phyloP scores from a whole-genome alignment of 2,888 invertebrate species.

The Drosophila borborema region DNA sequence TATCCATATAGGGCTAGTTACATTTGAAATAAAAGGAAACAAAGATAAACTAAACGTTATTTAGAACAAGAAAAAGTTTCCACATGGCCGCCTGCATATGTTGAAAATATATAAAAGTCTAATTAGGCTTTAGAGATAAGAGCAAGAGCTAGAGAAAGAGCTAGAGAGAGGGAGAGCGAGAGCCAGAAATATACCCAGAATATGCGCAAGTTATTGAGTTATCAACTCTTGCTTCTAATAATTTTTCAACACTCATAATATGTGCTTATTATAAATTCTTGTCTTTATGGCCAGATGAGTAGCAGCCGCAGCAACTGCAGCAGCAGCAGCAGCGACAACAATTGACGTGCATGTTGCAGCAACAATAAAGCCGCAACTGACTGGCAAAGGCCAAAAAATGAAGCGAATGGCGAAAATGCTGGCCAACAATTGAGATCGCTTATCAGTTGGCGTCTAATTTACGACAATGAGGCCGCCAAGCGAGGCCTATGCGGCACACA shows the following conservation, averaged over 20 bases:
- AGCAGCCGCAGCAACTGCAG: slow-evolving; percentile 39
- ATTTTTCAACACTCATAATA: slow-evolving; percentile 33
- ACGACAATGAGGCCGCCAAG: slow-evolving; percentile 79
- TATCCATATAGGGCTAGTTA: no score
- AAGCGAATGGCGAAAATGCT: slow-evolving; percentile 43
- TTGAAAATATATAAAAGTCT: background rate
- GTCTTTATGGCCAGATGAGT: slow-evolving; percentile 22
- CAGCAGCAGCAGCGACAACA: slow-evolving; percentile 21
- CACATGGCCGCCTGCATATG: background rate
- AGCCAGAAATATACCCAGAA: background rate
- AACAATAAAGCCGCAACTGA: slow-evolving; percentile 20
- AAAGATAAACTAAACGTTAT: no score
- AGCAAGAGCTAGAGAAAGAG: no score
- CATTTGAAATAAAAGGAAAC: no score
- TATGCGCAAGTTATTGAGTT: background rate
- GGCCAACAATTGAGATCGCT: slow-evolving; percentile 82
- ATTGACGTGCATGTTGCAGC: slow-evolving; percentile 32
- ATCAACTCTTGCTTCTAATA: background rate
- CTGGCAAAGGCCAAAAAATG: slow-evolving; percentile 25
- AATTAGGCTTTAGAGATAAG: background rate
- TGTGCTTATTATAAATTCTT: slow-evolving; percentile 33
- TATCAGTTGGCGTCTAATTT: slow-evolving; percentile 84
- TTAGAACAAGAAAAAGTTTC: background rate
- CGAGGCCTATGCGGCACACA: slow-evolving; percentile 63
- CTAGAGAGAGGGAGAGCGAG: background rate